phyloP scores from a whole-genome alignment of 2,113 vertebrate species.

The Pelobates fuscus region DNA sequence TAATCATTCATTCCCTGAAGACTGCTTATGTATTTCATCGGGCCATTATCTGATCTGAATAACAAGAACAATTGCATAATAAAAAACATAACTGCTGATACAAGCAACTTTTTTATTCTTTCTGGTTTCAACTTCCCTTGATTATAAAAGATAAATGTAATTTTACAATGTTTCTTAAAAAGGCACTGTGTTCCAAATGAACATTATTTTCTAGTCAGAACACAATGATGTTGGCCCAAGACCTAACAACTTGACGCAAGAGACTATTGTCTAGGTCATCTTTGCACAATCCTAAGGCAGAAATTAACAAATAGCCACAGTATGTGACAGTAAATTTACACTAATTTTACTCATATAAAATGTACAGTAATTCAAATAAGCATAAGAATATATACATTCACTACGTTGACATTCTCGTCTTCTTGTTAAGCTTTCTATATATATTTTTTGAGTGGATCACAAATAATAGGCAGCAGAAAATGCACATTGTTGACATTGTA shows the following conservation, averaged over 20 bases:
- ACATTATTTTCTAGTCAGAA: slow-evolving; percentile 44
- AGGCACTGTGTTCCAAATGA: slow-evolving; percentile 30
- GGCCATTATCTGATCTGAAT: slow-evolving; percentile 70
- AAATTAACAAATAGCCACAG: neutral
- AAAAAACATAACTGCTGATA: slow-evolving; percentile 71
- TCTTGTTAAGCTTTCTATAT: no score
- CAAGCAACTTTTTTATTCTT: slow-evolving; percentile 61
- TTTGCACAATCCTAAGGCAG: slow-evolving; percentile 17
- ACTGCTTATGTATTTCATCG: slow-evolving; percentile 72
- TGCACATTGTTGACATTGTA: no score
- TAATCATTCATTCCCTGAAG: slow-evolving; percentile 72
- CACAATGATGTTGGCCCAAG: slow-evolving; percentile 15
- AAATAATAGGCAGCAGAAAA: no score
- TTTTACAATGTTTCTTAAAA: slow-evolving; percentile 31
- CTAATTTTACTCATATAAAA: neutral
- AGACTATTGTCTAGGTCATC: slow-evolving; percentile 40
- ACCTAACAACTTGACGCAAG: slow-evolving; percentile 13
- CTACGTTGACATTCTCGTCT: no score
- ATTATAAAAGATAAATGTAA: slow-evolving; percentile 50
- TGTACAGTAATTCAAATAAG: neutral
- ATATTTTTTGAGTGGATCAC: no score
- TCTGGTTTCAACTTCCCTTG: slow-evolving; percentile 58
- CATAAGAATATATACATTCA: no score
- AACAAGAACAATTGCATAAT: slow-evolving; percentile 74
- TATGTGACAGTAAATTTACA: neutral